These are phyloP conservation scores for Oncorhynchus keta DNA, from an alignment of 2,113 vertebrate species.

Conservation along the genomic window DNA sequence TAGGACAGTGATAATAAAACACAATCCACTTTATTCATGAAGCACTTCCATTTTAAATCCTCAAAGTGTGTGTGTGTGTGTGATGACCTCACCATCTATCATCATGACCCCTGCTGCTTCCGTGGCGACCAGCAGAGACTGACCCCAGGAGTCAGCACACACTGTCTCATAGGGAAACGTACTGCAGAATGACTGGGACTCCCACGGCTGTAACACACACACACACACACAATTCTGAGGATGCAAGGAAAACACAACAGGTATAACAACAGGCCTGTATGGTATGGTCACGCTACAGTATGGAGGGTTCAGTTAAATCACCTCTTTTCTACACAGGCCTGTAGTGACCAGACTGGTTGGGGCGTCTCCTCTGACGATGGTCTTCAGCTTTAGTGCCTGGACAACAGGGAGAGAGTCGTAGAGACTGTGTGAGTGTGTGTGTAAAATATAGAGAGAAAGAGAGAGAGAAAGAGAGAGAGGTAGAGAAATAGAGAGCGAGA, in stretches of 20 bases:
- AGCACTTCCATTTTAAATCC: too few relatives aligned
- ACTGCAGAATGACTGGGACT: conserved; percentile 93
- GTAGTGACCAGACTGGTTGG: conserved; percentile 86
- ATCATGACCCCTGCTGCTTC: conserved; percentile 90
- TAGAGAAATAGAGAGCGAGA: not conserved
- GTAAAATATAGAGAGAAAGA: not conserved
- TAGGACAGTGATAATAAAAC: too few relatives aligned
- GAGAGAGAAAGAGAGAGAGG: not conserved
- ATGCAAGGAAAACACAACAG: not conserved
- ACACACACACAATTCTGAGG: not conserved
- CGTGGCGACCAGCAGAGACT: conserved; percentile 90
- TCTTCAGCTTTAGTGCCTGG: conserved; percentile 95
- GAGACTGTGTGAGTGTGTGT: not conserved
- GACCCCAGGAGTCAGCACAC: conserved; percentile 95
- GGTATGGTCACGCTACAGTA: too few relatives aligned
- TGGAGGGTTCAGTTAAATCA: conserved; percentile 60
- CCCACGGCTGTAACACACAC: conserved; percentile 85
- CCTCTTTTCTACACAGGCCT: conserved; percentile 77
- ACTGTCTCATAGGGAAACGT: conserved; percentile 90
- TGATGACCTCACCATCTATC: conserved; percentile 72
- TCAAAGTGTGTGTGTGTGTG: too few relatives aligned
- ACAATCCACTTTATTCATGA: too few relatives aligned
- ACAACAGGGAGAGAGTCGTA: not conserved
- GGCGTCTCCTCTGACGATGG: conserved; percentile 90
- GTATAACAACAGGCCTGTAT: too few relatives aligned